Percentiles rank a stretch among this genome's conserved stretches.
Conservation (phyloP, 2,797 vertebrate species). For the Ataeniobius toweri region DNA sequence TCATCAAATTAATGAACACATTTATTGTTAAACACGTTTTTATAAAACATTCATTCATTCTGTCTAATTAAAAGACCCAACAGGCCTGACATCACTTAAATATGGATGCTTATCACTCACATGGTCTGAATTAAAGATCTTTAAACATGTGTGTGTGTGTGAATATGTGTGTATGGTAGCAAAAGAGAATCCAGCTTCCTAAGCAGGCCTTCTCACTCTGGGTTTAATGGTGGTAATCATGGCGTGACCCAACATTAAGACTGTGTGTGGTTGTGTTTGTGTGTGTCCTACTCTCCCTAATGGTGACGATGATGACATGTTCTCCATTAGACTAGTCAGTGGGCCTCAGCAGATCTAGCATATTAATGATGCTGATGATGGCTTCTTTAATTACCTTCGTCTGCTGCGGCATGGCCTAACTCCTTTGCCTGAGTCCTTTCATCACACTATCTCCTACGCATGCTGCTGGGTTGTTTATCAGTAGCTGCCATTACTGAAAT, state of each 20-base stretch:
- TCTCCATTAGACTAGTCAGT: conserved; percentile 80
- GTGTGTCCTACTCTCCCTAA: conserved; percentile 75
- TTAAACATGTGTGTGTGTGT: conserved; percentile 35
- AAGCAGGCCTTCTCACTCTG: conserved; percentile 75
- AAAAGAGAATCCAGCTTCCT: conserved; percentile 66
- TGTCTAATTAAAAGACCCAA: conserved; percentile 83
- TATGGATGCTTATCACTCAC: conserved; percentile 84
- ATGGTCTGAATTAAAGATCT: conserved; percentile 83
- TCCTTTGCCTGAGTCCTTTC: conserved; percentile 67
- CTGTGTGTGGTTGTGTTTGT: conserved; percentile 63
- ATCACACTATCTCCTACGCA: conserved; percentile 68
- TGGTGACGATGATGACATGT: conserved; percentile 80
- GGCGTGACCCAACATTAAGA: conserved; percentile 79
- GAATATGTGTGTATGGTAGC: conserved; percentile 39
- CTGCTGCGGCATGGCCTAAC: conserved; percentile 69
- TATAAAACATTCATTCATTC: conserved; percentile 83
- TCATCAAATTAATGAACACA: conserved; percentile 82
- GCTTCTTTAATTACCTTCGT: conserved; percentile 81
- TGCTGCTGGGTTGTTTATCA: conserved; percentile 70
- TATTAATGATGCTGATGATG: conserved; percentile 83
- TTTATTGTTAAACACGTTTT: conserved; percentile 84
- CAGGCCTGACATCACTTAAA: conserved; percentile 82
- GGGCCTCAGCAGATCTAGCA: conserved; percentile 80
- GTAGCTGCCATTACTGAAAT: conserved; percentile 61
- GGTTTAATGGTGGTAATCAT: conserved; percentile 81